phyloP scores from a whole-genome alignment of 2,888 invertebrate species.

The Oligia fasciuncula region DNA sequence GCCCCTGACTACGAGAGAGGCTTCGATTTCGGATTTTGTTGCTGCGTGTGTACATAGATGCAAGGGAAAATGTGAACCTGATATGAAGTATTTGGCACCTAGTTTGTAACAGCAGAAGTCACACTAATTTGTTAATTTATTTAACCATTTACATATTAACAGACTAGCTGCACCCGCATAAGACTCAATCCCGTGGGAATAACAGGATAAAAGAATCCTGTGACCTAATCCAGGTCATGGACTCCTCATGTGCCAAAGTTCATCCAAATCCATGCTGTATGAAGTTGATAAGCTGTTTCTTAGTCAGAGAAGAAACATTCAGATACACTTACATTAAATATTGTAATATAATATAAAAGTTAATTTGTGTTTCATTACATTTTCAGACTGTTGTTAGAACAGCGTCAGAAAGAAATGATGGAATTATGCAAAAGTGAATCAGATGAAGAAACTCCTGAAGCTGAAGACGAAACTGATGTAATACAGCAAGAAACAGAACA shows the following conservation, averaged over 20 bases:
- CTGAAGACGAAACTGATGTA: conserved; percentile 46
- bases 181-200: too few relatives aligned
- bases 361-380: background rate
- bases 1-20: accelerated
- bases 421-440: conserved; percentile 93
- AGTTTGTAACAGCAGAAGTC: background rate
- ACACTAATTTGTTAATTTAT: background rate
- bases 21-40: background rate
- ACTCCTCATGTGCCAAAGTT: too few relatives aligned
- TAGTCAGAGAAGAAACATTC: background rate
- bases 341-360: background rate
- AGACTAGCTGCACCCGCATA: background rate
- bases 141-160: background rate
- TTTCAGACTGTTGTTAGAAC: conserved; percentile 91
- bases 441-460: conserved; percentile 63
- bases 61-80: background rate
- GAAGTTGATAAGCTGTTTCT: background rate
- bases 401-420: conserved; percentile 93
- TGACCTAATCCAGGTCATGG: too few relatives aligned
- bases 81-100: background rate
- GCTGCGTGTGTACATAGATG: background rate
- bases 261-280: too few relatives aligned
- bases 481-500: conserved; percentile 19
- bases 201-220: too few relatives aligned
- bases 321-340: background rate